Percentiles rank a stretch among this genome's conserved stretches.
Conservation (phyloP, 2,797 vertebrate genomes). For the Peromyscus aztecus region DNA sequence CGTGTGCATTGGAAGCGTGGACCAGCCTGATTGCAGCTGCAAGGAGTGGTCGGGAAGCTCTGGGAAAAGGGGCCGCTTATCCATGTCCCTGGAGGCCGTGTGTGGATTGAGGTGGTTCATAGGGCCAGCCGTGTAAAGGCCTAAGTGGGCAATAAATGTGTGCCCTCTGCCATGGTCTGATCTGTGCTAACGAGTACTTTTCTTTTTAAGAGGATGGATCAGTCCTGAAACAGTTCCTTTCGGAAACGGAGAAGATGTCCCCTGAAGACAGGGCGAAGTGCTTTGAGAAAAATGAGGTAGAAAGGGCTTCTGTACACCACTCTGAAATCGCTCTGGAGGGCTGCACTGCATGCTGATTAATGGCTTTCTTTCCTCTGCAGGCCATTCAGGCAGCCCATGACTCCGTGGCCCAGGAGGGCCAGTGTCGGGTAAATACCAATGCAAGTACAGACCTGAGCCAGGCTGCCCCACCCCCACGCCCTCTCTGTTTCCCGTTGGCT, state of each 20-base stretch:
- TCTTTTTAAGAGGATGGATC: constrained; percentile 88
- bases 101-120: not conserved
- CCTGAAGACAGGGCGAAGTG: constrained; percentile 94
- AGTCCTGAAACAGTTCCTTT: constrained; percentile 94
- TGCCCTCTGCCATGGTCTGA: not conserved
- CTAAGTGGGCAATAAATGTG: not conserved
- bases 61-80: accelerated
- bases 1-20: not conserved
- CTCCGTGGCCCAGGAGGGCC: constrained; percentile 94
- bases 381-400: constrained; percentile 94
- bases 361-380: constrained; percentile 84
- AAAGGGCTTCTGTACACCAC: not conserved
- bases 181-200: not conserved
- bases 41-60: too few relatives aligned
- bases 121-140: accelerated
- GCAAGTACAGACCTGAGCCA: not conserved
- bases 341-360: constrained; percentile 57
- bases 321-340: not conserved
- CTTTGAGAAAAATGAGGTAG: constrained; percentile 95
- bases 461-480: not conserved
- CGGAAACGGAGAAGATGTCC: constrained; percentile 93
- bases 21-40: not conserved
- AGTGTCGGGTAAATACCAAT: constrained; percentile 92
- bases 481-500: not conserved
- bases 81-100: accelerated